These are phyloP conservation scores for Oophaga sylvatica DNA, from an alignment of 2,797 vertebrate species.

Conservation along the genomic window DNA sequence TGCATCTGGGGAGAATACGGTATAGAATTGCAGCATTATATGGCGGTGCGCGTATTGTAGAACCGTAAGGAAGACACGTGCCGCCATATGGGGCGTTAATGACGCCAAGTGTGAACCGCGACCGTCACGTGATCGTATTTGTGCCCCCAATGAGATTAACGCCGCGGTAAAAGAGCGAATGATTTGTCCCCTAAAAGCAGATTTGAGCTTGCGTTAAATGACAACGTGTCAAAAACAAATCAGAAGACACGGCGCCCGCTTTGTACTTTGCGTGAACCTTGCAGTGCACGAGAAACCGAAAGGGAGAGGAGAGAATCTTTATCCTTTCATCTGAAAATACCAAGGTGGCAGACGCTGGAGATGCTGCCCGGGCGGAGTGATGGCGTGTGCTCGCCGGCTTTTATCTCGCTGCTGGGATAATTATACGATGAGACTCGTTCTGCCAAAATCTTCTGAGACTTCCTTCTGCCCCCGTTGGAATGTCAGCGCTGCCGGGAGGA, in stretches of 20 bases:
- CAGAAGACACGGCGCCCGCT: conserved; percentile 1
- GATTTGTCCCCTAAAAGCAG: background rate
- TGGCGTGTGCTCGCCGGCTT: conserved; percentile 34
- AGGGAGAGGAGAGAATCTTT: conserved; percentile 21
- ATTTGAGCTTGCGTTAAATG: conserved; percentile 33
- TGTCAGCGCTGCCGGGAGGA: conserved; percentile 26
- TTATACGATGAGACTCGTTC: conserved; percentile 43
- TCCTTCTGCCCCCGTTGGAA: conserved; percentile 41
- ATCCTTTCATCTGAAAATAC: conserved; percentile 58
- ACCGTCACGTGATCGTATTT: background rate
- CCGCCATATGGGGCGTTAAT: background rate
- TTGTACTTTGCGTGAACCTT: conserved; percentile 52
- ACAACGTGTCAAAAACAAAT: conserved; percentile 31
- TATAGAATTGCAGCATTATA: background rate
- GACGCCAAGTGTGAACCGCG: background rate
- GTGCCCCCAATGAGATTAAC: background rate
- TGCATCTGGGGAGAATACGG: background rate
- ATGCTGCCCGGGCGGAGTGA: conserved; percentile 28
- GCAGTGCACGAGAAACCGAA: conserved; percentile 5
- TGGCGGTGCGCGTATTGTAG: background rate
- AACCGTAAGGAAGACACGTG: background rate
- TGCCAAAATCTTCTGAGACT: conserved; percentile 50
- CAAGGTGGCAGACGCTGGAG: conserved; percentile 54
- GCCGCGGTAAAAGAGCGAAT: background rate
- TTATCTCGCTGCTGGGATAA: conserved; percentile 57